These are phyloP conservation scores for Eremophila alpestris DNA, from an alignment of 2,797 vertebrate species.

Conservation along the genomic window DNA sequence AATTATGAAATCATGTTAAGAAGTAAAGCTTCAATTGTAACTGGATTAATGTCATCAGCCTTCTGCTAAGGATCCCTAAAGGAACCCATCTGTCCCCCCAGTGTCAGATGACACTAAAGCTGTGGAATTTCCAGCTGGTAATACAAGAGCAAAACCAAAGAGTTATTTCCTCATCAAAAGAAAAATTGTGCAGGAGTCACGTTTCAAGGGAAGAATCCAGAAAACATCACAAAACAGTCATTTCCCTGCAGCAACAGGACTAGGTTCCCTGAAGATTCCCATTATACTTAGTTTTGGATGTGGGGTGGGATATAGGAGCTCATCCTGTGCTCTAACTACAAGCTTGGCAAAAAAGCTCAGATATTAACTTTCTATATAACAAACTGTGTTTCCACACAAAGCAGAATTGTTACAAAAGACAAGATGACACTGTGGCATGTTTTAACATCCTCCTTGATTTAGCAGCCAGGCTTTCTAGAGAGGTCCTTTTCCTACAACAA, in stretches of 20 bases:
- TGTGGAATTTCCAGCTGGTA: constrained; percentile 26
- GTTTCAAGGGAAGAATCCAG: neutral
- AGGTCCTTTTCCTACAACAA: neutral
- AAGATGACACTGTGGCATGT: neutral
- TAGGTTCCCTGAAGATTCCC: neutral
- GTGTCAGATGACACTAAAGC: neutral
- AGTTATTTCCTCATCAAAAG: constrained; percentile 9
- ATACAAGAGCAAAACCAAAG: neutral
- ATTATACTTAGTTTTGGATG: neutral
- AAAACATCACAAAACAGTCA: neutral
- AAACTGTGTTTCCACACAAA: neutral
- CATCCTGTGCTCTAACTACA: neutral
- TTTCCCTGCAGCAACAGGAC: neutral
- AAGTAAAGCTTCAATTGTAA: neutral
- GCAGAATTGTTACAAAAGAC: neutral
- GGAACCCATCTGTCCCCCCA: neutral
- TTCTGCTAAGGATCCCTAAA: neutral
- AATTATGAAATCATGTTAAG: neutral
- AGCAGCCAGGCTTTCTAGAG: neutral
- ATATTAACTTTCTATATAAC: neutral
- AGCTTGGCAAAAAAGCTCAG: neutral
- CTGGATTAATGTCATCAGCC: neutral
- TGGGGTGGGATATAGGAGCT: neutral
- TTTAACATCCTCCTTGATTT: neutral
- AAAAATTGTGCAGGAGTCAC: constrained; percentile 1